These are phyloP conservation scores for Podarcis raffonei DNA, from an alignment of 2,113 vertebrate genomes.

Conservation along the genomic window DNA sequence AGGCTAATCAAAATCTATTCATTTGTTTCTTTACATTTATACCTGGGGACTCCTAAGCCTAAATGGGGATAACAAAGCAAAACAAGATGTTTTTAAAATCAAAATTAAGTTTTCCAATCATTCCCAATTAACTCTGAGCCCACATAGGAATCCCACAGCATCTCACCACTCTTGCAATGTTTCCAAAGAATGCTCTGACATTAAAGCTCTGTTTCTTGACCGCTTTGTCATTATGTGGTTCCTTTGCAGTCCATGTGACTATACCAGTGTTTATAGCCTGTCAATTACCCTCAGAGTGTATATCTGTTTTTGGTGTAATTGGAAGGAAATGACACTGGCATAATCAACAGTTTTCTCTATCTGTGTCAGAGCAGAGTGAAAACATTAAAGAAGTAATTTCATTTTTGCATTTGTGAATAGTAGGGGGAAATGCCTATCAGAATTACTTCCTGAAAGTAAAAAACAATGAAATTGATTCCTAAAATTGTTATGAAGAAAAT, in stretches of 20 bases:
- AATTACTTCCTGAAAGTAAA: constrained; percentile 32
- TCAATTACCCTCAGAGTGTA: background rate
- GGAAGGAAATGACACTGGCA: background rate
- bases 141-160: background rate
- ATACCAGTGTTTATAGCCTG: background rate
- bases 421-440: constrained; percentile 17
- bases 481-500: constrained; percentile 53
- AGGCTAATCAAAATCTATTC: background rate
- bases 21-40: background rate
- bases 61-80: background rate
- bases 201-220: too few species aligned
- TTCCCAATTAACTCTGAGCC: background rate
- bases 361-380: constrained; percentile 7
- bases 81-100: background rate
- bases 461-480: constrained; percentile 31
- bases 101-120: background rate
- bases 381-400: constrained; percentile 37
- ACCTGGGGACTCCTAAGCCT: background rate
- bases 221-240: background rate
- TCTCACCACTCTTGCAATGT: background rate
- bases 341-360: constrained; percentile 18
- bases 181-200: background rate
- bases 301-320: background rate
- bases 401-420: constrained; percentile 18
- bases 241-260: background rate